A percentile compares a stretch with the other conserved stretches of the same genome.
phyloP scores from a whole-genome alignment of 2,113 vertebrate genomes.

The Varanus komodoensis region DNA sequence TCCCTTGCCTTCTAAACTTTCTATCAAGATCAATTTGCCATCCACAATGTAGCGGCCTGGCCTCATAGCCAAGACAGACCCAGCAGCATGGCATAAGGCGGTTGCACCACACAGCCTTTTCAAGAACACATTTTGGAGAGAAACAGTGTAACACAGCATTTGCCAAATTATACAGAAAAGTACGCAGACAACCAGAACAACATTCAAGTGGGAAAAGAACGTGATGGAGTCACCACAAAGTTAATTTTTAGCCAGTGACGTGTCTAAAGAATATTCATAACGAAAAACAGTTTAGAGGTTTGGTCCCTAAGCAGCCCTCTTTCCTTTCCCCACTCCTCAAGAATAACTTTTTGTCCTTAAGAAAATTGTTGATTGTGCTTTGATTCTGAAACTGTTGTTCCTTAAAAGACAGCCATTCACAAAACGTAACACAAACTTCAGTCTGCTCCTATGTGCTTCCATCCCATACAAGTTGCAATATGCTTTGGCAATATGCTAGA shows the following conservation, averaged over 20 bases:
- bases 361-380: neutral
- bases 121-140: neutral
- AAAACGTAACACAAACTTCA: neutral
- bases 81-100: neutral
- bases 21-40: neutral
- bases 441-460: neutral
- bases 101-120: neutral
- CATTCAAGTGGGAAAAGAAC: conserved; percentile 35
- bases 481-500: neutral
- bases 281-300: neutral
- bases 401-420: neutral
- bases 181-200: conserved; percentile 38
- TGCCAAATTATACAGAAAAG: conserved; percentile 4
- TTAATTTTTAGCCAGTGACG: conserved; percentile 17
- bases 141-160: neutral
- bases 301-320: neutral
- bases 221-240: conserved; percentile 32
- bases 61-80: neutral
- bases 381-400: neutral
- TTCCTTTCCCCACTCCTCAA: neutral
- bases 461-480: conserved; percentile 5
- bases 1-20: neutral
- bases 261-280: neutral
- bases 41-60: neutral
- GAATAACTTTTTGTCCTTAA: conserved; percentile 4